A percentile compares a stretch with the other conserved stretches of the same genome.
Evolutionary conservation across 2,113 vertebrate genomes (phyloP).

Genomic region (Sebastes schlegelii): DNA sequence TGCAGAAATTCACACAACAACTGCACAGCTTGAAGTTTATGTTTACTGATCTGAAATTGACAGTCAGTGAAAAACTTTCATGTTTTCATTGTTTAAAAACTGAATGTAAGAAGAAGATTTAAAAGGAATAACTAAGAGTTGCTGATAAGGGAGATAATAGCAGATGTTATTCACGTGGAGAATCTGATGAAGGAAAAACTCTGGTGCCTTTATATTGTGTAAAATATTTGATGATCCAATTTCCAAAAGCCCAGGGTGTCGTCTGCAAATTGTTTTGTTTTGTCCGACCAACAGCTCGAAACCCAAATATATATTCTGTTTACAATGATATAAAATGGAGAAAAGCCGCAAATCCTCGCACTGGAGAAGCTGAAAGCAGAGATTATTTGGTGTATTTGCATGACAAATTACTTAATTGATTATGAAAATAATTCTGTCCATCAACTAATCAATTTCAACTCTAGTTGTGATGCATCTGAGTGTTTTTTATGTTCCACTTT

Average conservation of each 20-base stretch:
- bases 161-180: slow-evolving; percentile 4
- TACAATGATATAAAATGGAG: neutral
- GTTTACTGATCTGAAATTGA: neutral
- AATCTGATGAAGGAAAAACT: slow-evolving; percentile 1
- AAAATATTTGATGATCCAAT: neutral
- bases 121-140: slow-evolving; percentile 12
- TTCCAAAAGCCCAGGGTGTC: neutral
- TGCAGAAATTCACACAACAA: neutral
- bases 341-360: neutral
- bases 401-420: neutral
- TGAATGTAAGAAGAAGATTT: neutral
- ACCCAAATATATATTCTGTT: neutral
- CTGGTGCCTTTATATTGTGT: neutral
- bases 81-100: neutral
- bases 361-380: too few relatives aligned
- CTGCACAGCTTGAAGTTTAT: slow-evolving; percentile 3
- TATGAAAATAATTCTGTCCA: neutral
- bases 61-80: neutral
- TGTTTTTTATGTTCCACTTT: slow-evolving; percentile 2
- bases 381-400: neutral
- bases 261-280: neutral
- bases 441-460: neutral
- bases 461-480: neutral
- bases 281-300: neutral
- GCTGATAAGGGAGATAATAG: slow-evolving; percentile 9